Percentiles rank a stretch among this genome's conserved stretches.
Evolutionary conservation across 92 coral and sea anemone genomes (phyloP).

Genomic region (Porites cylindrica): DNA sequence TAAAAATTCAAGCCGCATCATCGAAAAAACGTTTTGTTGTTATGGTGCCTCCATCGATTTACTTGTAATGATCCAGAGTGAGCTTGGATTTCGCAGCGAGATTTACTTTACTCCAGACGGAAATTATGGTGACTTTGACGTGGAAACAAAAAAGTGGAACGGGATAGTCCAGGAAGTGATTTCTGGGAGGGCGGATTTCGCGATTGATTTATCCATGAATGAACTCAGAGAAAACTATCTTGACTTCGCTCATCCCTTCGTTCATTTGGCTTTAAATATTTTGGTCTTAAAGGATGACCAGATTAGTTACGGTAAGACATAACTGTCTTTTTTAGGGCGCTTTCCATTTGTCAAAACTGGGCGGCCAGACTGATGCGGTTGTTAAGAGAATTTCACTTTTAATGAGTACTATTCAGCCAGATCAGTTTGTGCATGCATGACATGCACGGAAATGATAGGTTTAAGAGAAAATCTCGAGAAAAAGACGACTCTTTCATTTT

Average conservation of each 20-base stretch:
- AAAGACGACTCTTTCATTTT: too few relatives aligned
- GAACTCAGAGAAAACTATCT: slow-evolving; percentile 35
- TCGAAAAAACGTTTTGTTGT: slow-evolving; percentile 53
- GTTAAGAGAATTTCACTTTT: too few relatives aligned
- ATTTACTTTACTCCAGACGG: slow-evolving; percentile 66
- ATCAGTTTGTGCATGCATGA: too few relatives aligned
- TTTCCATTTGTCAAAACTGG: too few relatives aligned
- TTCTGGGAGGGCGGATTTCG: slow-evolving; percentile 64
- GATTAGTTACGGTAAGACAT: slow-evolving; percentile 1
- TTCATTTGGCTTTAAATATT: slow-evolving; percentile 66
- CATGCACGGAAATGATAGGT: too few relatives aligned
- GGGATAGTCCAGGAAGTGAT: slow-evolving; percentile 66
- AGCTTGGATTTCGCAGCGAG: slow-evolving; percentile 48
- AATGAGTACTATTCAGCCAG: too few relatives aligned
- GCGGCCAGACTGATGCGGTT: too few relatives aligned
- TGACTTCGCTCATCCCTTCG: slow-evolving; percentile 65
- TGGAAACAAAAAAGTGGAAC: slow-evolving; percentile 43
- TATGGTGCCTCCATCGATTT: slow-evolving; percentile 67
- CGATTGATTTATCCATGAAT: slow-evolving; percentile 61
- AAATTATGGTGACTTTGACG: slow-evolving; percentile 56
- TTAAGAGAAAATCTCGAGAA: too few relatives aligned
- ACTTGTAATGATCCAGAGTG: slow-evolving; percentile 54
- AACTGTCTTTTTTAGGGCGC: too few relatives aligned
- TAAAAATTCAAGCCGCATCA: slow-evolving; percentile 7
- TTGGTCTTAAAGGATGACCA: slow-evolving; percentile 56